Percentiles rank a stretch among this genome's conserved stretches.
phyloP scores from a whole-genome alignment of 2,113 vertebrate genomes.

The Pelecanus crispus region DNA sequence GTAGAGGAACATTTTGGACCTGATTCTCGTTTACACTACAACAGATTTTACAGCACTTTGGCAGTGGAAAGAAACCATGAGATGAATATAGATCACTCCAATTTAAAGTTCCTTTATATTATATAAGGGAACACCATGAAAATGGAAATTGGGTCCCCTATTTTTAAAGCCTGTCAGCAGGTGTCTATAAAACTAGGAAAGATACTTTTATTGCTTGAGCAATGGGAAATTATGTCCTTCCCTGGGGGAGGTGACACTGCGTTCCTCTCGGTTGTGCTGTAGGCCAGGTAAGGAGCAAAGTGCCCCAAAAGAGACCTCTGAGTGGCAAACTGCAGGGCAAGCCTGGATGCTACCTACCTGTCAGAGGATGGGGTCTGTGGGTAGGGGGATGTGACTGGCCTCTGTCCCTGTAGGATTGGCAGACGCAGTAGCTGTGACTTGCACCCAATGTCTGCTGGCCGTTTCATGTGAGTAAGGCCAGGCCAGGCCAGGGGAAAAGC shows the following conservation, averaged over 20 bases:
- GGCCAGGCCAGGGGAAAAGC: not conserved
- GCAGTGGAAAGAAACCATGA: slow-evolving; percentile 16
- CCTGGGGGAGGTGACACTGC: not conserved
- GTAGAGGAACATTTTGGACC: not conserved
- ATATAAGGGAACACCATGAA: slow-evolving; percentile 45
- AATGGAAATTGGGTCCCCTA: slow-evolving; percentile 43
- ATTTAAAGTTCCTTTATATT: slow-evolving; percentile 50
- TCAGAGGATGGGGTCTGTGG: not conserved
- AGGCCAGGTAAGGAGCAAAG: not conserved
- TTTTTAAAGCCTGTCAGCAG: slow-evolving; percentile 36
- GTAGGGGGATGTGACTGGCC: not conserved
- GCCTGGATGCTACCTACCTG: not conserved
- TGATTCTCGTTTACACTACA: slow-evolving; percentile 27
- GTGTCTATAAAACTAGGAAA: slow-evolving; percentile 7
- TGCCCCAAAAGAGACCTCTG: not conserved
- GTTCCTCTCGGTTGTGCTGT: not conserved
- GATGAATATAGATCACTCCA: slow-evolving; percentile 41
- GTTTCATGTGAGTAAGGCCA: accelerated
- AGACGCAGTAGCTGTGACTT: not conserved
- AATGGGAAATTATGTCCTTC: not conserved
- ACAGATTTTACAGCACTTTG: slow-evolving; percentile 4
- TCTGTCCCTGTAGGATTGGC: not conserved
- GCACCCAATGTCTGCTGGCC: accelerated
- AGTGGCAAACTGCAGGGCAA: not conserved
- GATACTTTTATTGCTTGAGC: not conserved